phyloP scores from a whole-genome alignment of 2,113 vertebrate species.

The Chloropsis hardwickii region DNA sequence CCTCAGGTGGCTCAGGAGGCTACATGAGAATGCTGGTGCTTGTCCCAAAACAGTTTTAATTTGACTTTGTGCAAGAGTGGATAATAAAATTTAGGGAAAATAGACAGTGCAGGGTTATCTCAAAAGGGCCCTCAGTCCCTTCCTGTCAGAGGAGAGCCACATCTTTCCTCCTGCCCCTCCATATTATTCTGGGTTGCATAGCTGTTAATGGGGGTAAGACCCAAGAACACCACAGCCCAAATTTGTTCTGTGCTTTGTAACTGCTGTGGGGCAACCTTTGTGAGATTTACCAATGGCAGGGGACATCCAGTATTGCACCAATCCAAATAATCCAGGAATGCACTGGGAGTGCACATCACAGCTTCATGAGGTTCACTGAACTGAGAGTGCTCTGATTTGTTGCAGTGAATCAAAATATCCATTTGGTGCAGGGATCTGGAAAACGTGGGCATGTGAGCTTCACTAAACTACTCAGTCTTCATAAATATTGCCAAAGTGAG shows the following conservation, averaged over 20 bases:
- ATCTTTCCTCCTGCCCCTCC: not conserved
- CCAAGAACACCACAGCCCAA: not conserved
- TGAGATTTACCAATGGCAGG: not conserved
- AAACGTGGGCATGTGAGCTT: not conserved
- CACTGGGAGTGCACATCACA: not conserved
- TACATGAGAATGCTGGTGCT: not conserved
- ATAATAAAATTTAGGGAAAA: not conserved
- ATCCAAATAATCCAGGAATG: not conserved
- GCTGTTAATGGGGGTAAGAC: not conserved
- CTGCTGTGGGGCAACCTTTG: not conserved
- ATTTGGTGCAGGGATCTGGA: not conserved
- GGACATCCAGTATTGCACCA: not conserved
- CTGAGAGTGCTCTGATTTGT: not conserved
- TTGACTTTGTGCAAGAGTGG: not conserved
- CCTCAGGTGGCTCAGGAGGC: not conserved
- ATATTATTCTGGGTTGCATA: not conserved
- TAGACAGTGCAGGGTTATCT: not conserved
- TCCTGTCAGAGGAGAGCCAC: not conserved
- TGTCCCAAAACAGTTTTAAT: not conserved
- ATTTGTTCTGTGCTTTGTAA: not conserved
- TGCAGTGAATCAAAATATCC: not conserved
- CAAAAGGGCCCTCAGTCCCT: not conserved
- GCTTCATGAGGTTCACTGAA: not conserved
- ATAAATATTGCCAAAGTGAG: not conserved
- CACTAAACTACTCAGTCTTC: not conserved